Conservation (phyloP, 2,113 vertebrate genomes). For the Rhinoptilus africanus region DNA sequence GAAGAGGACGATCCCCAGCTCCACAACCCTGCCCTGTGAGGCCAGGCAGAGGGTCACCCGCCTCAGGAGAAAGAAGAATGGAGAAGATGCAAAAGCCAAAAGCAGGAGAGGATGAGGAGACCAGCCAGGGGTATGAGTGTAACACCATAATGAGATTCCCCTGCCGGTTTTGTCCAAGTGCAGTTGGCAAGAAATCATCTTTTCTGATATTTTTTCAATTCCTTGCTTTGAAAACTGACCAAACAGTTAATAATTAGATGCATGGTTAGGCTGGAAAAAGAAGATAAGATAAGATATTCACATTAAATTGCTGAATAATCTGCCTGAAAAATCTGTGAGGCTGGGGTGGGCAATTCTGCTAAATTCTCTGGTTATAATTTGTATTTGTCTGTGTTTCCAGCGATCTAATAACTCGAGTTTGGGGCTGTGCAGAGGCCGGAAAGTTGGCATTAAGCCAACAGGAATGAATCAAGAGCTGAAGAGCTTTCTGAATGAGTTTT, state of each 20-base stretch:
- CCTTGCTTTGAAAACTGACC: background rate
- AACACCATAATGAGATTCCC: background rate
- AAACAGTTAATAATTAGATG: background rate
- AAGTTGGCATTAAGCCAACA: background rate
- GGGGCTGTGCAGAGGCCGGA: background rate
- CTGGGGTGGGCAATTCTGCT: background rate
- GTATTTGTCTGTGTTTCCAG: background rate
- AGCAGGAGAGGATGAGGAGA: background rate
- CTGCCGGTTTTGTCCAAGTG: rapidly evolving
- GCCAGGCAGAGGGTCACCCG: rapidly evolving
- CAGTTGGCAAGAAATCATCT: background rate
- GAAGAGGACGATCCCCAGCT: background rate
- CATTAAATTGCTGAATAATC: background rate
- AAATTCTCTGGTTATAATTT: background rate
- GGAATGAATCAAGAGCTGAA: background rate
- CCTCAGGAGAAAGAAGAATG: background rate
- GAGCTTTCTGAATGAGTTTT: background rate
- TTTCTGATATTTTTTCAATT: background rate
- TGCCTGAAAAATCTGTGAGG: background rate
- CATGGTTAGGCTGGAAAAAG: background rate
- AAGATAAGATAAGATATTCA: background rate
- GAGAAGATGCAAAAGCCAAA: background rate
- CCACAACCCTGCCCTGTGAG: background rate
- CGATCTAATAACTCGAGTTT: background rate
- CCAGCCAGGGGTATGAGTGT: background rate